Base-by-base conservation (phyloP, 64 coral and sea anemone genomes). In the Anthopleura sola region DNA sequence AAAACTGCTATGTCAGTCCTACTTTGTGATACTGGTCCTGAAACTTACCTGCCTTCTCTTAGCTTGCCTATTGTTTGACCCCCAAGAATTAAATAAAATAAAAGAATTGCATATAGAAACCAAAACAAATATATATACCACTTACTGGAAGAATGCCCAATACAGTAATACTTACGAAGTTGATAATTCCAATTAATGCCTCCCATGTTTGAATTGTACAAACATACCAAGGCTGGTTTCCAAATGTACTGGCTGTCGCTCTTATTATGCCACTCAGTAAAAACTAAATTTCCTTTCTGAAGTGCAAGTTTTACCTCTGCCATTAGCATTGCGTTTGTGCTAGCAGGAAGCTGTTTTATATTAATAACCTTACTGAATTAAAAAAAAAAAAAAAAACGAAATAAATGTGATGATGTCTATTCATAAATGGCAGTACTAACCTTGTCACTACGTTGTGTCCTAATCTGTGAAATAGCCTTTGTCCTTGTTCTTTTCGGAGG, bases 341-440 rank as follows among this genome's bases (percentile, higher is more conserved):
- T 82, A 48, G 84, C 56, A 9, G 90, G 90, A 75, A 91, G 53
- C 23, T 80, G 75, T 37, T 82, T 86, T 13, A 78, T 34, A 32
- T 81, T 87, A 36, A 58, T 33, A 87, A 14, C n/a, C 47, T 82
- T 48, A 83, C 80, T 51, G 80, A 50, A 37, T 20, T 79, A 87
- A 87, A n/a, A n/a, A n/a, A n/a, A n/a, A 92, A 88, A 44, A 88
- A 92, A 37, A 86, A 88, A 40, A 86, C 83, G 58, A 78, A 90
- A 60, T 85, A 90, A 37, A 90, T 64, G 36, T 85, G 88, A 78
- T 78, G 89, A 6, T 91, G 36, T 37, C 36, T 82, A 58, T 92
- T 92, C 48, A 92, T 32, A 33, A 82, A 87, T 15, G 50, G 50
- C 50, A 53, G 0, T 53, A 53, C 16, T 53, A 53, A 53, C 31